Evolutionary conservation across 2,888 invertebrate genomes (phyloP), one percentile per base, ranked within the genome.

Genomic region (Volucella inanis): DNA sequence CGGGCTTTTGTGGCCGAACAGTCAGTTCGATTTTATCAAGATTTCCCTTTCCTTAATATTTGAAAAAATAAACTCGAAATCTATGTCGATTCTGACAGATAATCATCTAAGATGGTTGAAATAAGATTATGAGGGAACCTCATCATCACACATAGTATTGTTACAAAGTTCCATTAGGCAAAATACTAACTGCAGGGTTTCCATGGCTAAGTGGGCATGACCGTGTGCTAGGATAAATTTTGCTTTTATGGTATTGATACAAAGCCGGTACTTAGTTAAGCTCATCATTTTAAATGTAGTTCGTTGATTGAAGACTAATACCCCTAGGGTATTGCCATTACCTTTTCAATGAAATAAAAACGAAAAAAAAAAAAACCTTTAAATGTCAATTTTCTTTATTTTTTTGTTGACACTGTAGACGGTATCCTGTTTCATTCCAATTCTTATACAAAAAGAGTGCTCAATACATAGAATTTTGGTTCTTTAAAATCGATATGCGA

Each of bases 61-160:
- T 22, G 49, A 9, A 71, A 59, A 41, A 41, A 50, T 70, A 57
- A 41, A 71, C 57, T 57, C 39, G 50, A 57, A 57, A 61, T 59
- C 39, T 71, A 47, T 49, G 31, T 41, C 45, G 61, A 2, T 41
- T 18, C 41, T 71, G 41, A 61, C 14, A 59, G 71, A 71, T 49
- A 71, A 50, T 70, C 45, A 70, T 70, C 68, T 39, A 6, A 12
- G 18, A 10, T 47, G 8, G 11, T 31, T 47, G 38, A 65, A 74
- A 31, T 62, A 47, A 41, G 8, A 3, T 38, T 31, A 2, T 15
- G 41, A 39, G 15, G 39, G 14, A 18, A 22, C 14, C 38, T 45
- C 43, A 57, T 14, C 31, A 31, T 6, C 31, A 6, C 31, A 54
- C 39, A 38, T 14, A 15, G 22, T 22, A 18, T 71, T 43, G 41